These are phyloP conservation scores for Parus major DNA, from an alignment of 2,113 vertebrate genomes.

Conservation along the genomic window DNA sequence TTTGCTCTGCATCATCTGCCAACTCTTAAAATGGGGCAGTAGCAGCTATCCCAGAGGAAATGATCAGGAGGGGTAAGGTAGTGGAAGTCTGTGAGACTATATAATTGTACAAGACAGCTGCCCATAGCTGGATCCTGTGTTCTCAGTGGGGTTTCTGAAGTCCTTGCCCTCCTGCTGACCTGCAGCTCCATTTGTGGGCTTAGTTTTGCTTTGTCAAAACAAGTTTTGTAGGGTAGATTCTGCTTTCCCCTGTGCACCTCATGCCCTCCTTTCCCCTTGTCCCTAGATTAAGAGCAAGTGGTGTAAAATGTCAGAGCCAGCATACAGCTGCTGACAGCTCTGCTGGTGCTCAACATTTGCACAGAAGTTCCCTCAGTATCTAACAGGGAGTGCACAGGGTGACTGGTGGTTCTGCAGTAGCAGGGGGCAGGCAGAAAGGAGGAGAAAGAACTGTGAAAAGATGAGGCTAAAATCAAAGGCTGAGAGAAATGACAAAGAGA, in stretches of 20 bases:
- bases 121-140: neutral
- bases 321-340: neutral
- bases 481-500: neutral
- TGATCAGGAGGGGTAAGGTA: neutral
- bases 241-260: neutral
- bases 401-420: neutral
- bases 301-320: neutral
- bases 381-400: neutral
- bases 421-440: neutral
- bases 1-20: neutral
- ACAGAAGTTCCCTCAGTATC: neutral
- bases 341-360: neutral
- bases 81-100: neutral
- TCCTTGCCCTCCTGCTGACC: neutral
- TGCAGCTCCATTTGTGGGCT: neutral
- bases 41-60: neutral
- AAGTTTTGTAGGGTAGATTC: neutral
- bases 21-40: neutral
- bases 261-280: neutral
- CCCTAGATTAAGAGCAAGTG: neutral
- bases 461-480: conserved; percentile 2
- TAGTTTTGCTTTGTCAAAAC: neutral
- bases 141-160: neutral
- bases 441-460: neutral
- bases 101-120: neutral